A percentile compares a stretch with the other conserved stretches of the same genome.
Conservation (phyloP, 2,888 invertebrate genomes). For the Charanyca ferruginea region DNA sequence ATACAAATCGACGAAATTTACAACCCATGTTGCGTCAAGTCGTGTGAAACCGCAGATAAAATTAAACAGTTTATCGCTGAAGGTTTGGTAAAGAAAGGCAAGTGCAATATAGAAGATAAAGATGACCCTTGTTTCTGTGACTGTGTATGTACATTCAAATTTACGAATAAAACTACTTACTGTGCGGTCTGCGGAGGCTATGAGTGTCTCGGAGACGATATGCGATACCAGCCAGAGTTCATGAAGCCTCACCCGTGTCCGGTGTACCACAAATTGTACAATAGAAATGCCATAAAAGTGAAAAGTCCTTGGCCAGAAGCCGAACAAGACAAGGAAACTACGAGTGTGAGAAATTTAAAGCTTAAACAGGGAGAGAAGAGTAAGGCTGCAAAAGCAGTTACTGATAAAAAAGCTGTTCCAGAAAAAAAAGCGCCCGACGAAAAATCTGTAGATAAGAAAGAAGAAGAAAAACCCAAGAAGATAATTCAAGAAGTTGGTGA, state of each 20-base stretch:
- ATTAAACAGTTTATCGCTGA: conserved; percentile 84
- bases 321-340: conserved; percentile 58
- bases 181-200: conserved; percentile 87
- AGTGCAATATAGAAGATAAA: conserved; percentile 57
- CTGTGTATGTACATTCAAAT: conserved; percentile 84
- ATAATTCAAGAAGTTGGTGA: conserved; percentile 31
- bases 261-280: conserved; percentile 85
- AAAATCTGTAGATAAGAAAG: conserved; percentile 62
- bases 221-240: conserved; percentile 78
- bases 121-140: conserved; percentile 84
- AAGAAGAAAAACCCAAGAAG: conserved; percentile 68
- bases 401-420: conserved; percentile 53
- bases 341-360: conserved; percentile 75
- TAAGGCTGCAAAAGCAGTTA: conserved; percentile 65
- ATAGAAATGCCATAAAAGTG: conserved; percentile 78
- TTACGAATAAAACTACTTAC: conserved; percentile 83
- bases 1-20: conserved; percentile 79
- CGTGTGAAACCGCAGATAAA: conserved; percentile 81
- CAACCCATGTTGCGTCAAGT: conserved; percentile 83
- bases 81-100: conserved; percentile 70
- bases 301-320: conserved; percentile 82
- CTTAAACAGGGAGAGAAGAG: conserved; percentile 47
- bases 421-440: conserved; percentile 50
- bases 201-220: conserved; percentile 84
- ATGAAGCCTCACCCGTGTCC: conserved; percentile 86